These are phyloP conservation scores for Bombus huntii DNA, from an alignment of 1,140 invertebrate species.

Conservation along the genomic window DNA sequence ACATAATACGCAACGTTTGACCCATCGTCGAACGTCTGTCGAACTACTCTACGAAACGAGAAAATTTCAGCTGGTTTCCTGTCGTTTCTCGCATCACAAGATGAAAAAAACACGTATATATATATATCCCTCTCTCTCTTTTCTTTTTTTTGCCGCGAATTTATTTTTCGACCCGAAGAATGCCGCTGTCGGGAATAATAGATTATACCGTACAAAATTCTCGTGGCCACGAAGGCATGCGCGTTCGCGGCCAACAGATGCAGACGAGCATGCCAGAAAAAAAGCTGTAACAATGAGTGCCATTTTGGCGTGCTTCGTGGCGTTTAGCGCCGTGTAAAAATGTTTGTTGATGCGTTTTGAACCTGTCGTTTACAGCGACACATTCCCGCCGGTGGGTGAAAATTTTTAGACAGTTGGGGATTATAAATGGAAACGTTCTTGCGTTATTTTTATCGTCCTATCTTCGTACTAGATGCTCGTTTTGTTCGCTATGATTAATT, in stretches of 20 bases:
- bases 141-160: not conserved
- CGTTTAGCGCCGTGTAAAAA: constrained; percentile 58
- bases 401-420: constrained; percentile 26
- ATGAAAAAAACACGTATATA: not conserved
- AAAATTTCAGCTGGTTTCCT: not conserved
- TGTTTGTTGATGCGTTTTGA: constrained; percentile 60
- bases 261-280: constrained; percentile 1
- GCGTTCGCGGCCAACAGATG: constrained; percentile 15
- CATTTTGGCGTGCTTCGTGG: constrained; percentile 51
- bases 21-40: not conserved
- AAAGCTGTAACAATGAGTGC: constrained; percentile 44
- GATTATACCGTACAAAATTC: constrained; percentile 14
- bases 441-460: not conserved
- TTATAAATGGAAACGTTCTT: constrained; percentile 49
- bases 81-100: not conserved
- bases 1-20: not conserved
- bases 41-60: not conserved
- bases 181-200: constrained; percentile 18
- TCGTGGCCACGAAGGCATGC: constrained; percentile 7
- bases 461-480: not conserved
- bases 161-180: constrained; percentile 14
- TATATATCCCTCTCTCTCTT: not conserved
- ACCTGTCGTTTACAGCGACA: constrained; percentile 62
- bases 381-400: constrained; percentile 32
- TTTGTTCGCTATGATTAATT: constrained; percentile 8